Evolutionary conservation across 2,797 vertebrate genomes (phyloP).

Genomic region (Tangara arthus): DNA sequence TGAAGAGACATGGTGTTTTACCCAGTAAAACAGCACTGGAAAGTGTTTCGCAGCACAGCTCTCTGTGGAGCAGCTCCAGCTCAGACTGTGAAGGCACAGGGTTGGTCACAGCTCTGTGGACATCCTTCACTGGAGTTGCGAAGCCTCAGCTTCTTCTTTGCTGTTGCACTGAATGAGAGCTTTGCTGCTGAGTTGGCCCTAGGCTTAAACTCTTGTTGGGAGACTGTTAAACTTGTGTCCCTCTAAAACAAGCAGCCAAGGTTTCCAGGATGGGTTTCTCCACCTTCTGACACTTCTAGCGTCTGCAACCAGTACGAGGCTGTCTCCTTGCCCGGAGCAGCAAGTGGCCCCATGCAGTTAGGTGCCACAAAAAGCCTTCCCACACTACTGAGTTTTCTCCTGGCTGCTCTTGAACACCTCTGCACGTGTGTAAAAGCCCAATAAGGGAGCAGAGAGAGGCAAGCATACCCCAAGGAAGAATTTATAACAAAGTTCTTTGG

Average conservation of each 20-base stretch:
- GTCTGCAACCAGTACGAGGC: neutral
- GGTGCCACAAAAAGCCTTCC: neutral
- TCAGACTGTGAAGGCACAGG: neutral
- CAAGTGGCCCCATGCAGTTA: neutral
- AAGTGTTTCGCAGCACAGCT: neutral
- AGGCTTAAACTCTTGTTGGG: neutral
- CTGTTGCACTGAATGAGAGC: accelerated
- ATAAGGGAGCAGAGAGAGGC: neutral
- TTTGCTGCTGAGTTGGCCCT: neutral
- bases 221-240: neutral
- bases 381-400: neutral
- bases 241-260: neutral
- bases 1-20: neutral
- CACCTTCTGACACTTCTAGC: neutral
- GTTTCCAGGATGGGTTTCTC: neutral
- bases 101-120: neutral
- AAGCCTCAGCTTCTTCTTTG: neutral
- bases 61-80: neutral
- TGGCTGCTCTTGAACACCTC: neutral
- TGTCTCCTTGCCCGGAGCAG: neutral
- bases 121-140: neutral
- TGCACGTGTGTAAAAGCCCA: neutral
- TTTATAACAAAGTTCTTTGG: constrained; percentile 21
- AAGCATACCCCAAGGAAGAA: neutral
- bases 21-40: neutral